Evolutionary conservation across 2,113 vertebrate genomes (phyloP).

Genomic region (Orcinus orca): DNA sequence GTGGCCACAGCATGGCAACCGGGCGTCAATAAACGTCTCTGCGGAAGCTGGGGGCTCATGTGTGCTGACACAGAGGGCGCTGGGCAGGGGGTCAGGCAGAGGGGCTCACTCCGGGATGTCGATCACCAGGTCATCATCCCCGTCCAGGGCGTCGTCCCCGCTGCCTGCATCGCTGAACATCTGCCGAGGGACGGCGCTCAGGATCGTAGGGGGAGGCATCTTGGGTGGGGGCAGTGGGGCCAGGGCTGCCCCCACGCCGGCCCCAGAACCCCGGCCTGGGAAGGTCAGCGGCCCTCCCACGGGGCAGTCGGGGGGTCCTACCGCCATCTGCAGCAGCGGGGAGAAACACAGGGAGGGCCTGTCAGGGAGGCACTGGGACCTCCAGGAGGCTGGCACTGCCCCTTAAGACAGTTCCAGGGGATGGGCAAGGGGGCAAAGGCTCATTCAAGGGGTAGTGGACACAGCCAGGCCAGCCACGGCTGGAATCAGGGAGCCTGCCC

Average conservation of each 20-base stretch:
- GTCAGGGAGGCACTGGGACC: neutral
- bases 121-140: conserved; percentile 82
- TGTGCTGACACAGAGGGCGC: neutral
- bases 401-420: neutral
- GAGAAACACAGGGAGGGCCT: conserved; percentile 38
- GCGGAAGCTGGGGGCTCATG: neutral
- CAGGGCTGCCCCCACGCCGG: conserved; percentile 72
- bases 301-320: conserved; percentile 77
- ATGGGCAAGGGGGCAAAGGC: neutral
- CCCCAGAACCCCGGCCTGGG: conserved; percentile 70
- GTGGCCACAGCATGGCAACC: conserved; percentile 73
- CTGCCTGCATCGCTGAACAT: conserved; percentile 83
- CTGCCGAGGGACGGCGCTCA: conserved; percentile 83
- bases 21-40: conserved; percentile 73
- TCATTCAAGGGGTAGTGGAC: neutral
- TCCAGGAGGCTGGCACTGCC: neutral
- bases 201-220: conserved; percentile 80
- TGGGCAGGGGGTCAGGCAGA: neutral
- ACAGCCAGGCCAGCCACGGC: neutral
- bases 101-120: conserved; percentile 79
- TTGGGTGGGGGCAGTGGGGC: conserved; percentile 73
- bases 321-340: conserved; percentile 73
- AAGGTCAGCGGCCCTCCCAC: conserved; percentile 78
- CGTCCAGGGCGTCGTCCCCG: conserved; percentile 79
- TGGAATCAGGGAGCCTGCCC: neutral